phyloP scores from a whole-genome alignment of 2,113 vertebrate species.

The Takifugu bimaculatus region DNA sequence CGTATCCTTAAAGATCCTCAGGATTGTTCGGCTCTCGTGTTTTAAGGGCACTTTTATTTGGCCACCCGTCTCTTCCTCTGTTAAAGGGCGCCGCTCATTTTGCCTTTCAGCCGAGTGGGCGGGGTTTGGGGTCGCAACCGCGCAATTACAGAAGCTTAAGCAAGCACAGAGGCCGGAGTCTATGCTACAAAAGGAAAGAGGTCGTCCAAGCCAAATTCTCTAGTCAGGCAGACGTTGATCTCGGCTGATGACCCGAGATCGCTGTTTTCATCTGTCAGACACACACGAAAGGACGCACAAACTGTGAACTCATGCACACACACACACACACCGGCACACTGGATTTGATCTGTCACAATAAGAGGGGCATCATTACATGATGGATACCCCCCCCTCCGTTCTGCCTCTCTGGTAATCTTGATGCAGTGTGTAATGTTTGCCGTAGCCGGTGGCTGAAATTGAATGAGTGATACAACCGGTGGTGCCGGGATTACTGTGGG shows the following conservation, averaged over 20 bases:
- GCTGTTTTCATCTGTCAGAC: conserved; percentile 29
- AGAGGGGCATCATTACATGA: conserved; percentile 68
- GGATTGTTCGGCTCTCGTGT: neutral
- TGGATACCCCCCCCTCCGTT: conserved; percentile 52
- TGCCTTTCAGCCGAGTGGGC: conserved; percentile 38
- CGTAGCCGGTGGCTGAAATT: conserved; percentile 66
- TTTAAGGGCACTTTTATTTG: conserved; percentile 8
- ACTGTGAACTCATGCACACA: neutral
- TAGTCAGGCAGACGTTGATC: conserved; percentile 44
- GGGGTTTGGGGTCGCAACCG: conserved; percentile 34
- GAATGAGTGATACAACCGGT: conserved; percentile 72
- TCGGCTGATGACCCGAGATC: conserved; percentile 7
- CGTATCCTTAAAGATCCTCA: neutral
- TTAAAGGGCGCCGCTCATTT: neutral
- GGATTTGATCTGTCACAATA: conserved; percentile 68
- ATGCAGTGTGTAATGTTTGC: conserved; percentile 73
- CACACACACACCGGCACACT: conserved; percentile 25
- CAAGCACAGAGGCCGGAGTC: conserved; percentile 35
- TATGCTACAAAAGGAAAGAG: conserved; percentile 46
- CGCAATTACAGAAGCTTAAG: conserved; percentile 70
- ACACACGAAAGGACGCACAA: conserved; percentile 12
- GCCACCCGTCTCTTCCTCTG: neutral
- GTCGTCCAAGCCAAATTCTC: conserved; percentile 58
- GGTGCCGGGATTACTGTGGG: conserved; percentile 66
- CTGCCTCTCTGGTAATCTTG: conserved; percentile 64